Conservation (phyloP, 2,113 vertebrate genomes). For the Suricata suricatta region DNA sequence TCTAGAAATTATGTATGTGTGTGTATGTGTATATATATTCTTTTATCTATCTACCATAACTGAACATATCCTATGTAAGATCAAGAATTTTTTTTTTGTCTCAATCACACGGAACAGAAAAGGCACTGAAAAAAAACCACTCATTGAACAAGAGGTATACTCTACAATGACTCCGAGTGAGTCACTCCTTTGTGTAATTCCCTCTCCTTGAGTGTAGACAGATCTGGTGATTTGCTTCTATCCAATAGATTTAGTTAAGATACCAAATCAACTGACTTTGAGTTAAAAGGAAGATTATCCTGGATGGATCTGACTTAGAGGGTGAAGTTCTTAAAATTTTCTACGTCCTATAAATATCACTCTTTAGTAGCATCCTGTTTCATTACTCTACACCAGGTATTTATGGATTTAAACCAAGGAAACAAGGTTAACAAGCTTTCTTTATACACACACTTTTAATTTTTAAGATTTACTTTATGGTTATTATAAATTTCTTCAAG, state of each 20-base stretch:
- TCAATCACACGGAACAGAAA: background rate
- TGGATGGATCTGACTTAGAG: background rate
- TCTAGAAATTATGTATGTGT: background rate
- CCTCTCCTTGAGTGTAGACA: background rate
- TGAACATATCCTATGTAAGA: background rate
- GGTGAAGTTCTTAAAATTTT: background rate
- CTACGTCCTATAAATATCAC: background rate
- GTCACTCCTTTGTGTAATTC: background rate
- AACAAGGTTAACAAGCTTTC: background rate
- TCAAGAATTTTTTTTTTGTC: background rate
- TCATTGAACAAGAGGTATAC: background rate
- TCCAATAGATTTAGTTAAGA: background rate
- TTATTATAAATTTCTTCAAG: background rate
- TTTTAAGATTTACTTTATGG: constrained; percentile 7
- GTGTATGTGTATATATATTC: background rate
- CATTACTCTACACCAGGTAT: background rate
- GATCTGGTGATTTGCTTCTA: background rate
- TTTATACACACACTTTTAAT: background rate
- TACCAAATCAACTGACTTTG: background rate
- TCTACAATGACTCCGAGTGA: background rate
- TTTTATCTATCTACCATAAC: background rate
- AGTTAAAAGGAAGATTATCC: background rate
- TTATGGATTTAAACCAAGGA: background rate
- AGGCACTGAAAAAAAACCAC: background rate
- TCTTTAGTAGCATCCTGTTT: background rate